phyloP scores from a whole-genome alignment of 2,888 invertebrate genomes.

The Yponomeuta evonymella region DNA sequence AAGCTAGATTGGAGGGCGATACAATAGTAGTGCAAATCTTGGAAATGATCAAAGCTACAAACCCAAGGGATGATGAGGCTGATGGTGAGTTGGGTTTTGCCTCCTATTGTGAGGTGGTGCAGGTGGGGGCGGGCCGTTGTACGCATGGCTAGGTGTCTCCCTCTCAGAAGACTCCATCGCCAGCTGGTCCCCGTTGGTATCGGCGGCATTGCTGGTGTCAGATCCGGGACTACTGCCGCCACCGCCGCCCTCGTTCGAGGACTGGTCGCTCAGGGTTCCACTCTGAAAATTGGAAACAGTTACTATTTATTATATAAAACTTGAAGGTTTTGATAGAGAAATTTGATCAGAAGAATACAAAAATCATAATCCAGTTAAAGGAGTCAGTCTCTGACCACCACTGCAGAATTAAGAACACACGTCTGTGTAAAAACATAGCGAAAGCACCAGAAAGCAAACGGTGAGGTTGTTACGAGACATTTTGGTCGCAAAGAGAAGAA shows the following conservation, averaged over 20 bases:
- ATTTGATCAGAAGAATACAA: neutral
- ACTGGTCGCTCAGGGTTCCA: conserved; percentile 58
- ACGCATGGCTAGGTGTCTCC: conserved; percentile 70
- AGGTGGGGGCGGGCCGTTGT: conserved; percentile 72
- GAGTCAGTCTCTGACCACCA: no score
- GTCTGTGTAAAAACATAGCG: no score
- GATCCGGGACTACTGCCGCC: conserved; percentile 71
- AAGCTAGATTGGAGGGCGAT: no score
- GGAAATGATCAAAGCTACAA: conserved; percentile 25
- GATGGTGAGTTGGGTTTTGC: conserved; percentile 81
- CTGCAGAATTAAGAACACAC: no score
- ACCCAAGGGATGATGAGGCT: conserved; percentile 70
- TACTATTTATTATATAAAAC: no score
- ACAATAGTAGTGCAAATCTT: neutral
- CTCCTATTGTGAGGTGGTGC: conserved; percentile 84
- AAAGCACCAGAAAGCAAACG: no score
- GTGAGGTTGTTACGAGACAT: no score
- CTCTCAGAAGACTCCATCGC: conserved; percentile 84
- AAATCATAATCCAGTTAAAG: neutral
- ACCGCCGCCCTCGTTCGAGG: conserved; percentile 68
- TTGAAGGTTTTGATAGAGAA: no score
- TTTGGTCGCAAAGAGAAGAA: no score
- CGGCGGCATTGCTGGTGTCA: conserved; percentile 73
- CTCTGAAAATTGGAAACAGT: conserved; percentile 44
- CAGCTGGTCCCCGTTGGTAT: conserved; percentile 80